These are phyloP conservation scores for Euplagia quadripunctaria DNA, from an alignment of 2,888 invertebrate genomes.

Conservation along the genomic window DNA sequence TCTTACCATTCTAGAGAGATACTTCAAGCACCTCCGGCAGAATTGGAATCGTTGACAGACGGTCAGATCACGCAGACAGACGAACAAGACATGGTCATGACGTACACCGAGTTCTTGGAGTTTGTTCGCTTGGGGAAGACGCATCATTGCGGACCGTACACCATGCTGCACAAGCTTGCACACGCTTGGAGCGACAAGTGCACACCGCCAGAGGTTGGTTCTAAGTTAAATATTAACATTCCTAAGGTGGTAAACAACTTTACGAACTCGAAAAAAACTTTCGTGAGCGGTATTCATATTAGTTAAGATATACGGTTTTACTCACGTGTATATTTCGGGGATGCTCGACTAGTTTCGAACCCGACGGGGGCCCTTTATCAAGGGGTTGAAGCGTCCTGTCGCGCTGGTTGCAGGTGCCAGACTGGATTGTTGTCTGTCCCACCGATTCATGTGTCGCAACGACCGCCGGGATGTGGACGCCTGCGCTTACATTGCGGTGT, in stretches of 20 bases:
- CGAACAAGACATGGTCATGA: conserved; percentile 99
- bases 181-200: conserved; percentile 93
- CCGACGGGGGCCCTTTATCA: too few species aligned
- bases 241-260: background rate
- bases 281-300: too few species aligned
- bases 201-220: conserved; percentile 91
- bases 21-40: conserved; percentile 96
- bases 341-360: too few species aligned
- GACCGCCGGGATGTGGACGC: too few species aligned
- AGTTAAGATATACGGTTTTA: too few species aligned
- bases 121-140: conserved; percentile 96
- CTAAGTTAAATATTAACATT: background rate
- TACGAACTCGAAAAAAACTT: too few species aligned
- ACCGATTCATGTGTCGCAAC: too few species aligned
- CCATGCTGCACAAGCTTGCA: conserved; percentile 97
- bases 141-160: conserved; percentile 95
- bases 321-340: too few species aligned
- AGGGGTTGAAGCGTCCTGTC: too few species aligned
- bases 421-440: too few species aligned
- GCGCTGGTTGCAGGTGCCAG: too few species aligned
- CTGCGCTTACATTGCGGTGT: too few species aligned
- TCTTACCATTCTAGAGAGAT: conserved; percentile 93
- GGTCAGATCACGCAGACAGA: conserved; percentile 96
- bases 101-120: conserved; percentile 95
- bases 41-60: conserved; percentile 95